Evolutionary conservation across 2,113 vertebrate genomes (phyloP).

Genomic region (Pantherophis guttatus): DNA sequence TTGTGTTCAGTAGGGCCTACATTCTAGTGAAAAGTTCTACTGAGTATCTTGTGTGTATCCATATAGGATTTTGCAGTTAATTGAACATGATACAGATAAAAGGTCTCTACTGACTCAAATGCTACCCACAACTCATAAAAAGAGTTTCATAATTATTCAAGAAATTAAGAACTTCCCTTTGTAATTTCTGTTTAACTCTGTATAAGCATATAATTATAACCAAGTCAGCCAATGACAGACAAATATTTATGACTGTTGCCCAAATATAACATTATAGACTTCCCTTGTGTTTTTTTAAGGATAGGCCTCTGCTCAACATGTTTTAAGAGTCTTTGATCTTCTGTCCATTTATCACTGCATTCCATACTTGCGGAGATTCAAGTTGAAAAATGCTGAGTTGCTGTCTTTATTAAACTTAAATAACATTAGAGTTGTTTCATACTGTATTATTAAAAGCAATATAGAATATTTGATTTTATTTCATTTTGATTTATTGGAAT

Average conservation of each 20-base stretch:
- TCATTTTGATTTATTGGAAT: not conserved
- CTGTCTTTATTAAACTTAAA: not conserved
- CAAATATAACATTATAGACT: not conserved
- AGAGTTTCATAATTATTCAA: not conserved
- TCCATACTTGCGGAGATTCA: not conserved
- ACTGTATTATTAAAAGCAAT: not conserved
- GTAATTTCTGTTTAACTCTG: not conserved
- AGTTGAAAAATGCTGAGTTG: not conserved
- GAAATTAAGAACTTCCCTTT: not conserved
- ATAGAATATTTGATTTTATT: not conserved
- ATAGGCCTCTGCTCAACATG: not conserved
- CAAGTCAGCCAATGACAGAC: not conserved
- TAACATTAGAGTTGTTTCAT: not conserved
- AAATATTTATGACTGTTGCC: not conserved
- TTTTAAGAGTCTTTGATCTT: not conserved
- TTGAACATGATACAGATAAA: not conserved
- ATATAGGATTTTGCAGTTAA: not conserved
- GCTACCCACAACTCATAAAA: not conserved
- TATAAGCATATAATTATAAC: not conserved
- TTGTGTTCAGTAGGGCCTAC: not conserved
- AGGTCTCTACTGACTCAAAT: not conserved
- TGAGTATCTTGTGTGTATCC: not conserved
- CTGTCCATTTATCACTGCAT: not conserved
- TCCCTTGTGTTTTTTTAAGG: not conserved
- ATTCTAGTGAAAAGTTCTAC: not conserved